Evolutionary conservation across 2,888 invertebrate species (phyloP).

Genomic region (Agriopis marginaria): DNA sequence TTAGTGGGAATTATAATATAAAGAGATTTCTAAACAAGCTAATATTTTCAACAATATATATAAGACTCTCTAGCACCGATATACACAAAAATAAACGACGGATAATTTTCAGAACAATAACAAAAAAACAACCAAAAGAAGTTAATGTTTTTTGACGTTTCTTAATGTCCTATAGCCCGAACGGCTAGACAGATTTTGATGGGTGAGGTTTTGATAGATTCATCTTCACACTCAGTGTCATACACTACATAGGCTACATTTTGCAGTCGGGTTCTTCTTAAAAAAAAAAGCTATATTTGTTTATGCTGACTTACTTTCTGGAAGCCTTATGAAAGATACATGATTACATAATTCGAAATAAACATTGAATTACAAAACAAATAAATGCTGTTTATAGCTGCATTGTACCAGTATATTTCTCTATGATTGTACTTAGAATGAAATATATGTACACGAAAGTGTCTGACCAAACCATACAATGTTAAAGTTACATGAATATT

Average conservation of each 20-base stretch:
- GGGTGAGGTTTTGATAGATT: too few relatives aligned
- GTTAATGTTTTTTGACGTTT: too few relatives aligned
- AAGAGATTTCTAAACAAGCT: constrained; percentile 5
- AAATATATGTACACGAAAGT: background rate
- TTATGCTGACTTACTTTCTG: background rate
- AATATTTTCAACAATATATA: background rate
- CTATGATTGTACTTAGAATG: background rate
- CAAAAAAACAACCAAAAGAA: background rate
- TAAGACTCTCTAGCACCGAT: constrained; percentile 8
- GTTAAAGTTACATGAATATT: too few relatives aligned
- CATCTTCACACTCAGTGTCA: too few relatives aligned
- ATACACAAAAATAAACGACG: constrained; percentile 1
- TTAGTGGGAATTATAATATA: constrained; percentile 2
- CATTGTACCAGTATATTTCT: too few relatives aligned
- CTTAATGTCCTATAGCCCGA: too few relatives aligned
- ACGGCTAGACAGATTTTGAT: too few relatives aligned
- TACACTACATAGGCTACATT: too few relatives aligned
- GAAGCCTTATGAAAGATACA: background rate
- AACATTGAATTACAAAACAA: constrained; percentile 2
- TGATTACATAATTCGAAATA: background rate
- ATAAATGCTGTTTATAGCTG: constrained; percentile 14
- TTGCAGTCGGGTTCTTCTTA: too few relatives aligned
- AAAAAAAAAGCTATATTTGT: too few relatives aligned
- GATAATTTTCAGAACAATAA: background rate
- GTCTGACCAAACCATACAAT: background rate